phyloP scores from a whole-genome alignment of 2,113 vertebrate species.

The Montifringilla adamsi region DNA sequence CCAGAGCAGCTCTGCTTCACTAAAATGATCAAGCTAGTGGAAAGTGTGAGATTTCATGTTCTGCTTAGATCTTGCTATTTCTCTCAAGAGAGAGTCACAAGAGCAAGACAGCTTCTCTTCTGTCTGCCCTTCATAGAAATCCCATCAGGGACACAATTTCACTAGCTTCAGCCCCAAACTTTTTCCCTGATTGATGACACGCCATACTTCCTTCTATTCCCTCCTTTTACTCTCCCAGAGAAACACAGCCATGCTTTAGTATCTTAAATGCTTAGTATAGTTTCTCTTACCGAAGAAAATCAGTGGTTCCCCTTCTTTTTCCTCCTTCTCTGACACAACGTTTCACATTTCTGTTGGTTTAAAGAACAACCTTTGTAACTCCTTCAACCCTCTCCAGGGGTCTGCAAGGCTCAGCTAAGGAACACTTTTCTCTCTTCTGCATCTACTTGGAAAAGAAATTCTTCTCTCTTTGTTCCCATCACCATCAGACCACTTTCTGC shows the following conservation, averaged over 20 bases:
- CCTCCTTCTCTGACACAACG: background rate
- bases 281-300: background rate
- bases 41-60: background rate
- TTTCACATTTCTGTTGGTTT: background rate
- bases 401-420: background rate
- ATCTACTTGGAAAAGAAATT: background rate
- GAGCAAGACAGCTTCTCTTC: background rate
- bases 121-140: background rate
- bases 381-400: fast-evolving
- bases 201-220: background rate
- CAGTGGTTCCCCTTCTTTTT: background rate
- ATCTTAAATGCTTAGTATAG: background rate
- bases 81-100: background rate
- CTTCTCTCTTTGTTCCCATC: background rate
- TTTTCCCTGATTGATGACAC: background rate
- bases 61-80: background rate
- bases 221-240: background rate
- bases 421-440: background rate
- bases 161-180: background rate
- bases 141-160: background rate
- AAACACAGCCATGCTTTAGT: background rate
- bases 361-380: background rate
- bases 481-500: background rate
- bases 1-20: background rate
- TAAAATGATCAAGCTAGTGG: background rate